phyloP scores from a whole-genome alignment of 92 coral and sea anemone genomes.

The Paramuricea clavata region DNA sequence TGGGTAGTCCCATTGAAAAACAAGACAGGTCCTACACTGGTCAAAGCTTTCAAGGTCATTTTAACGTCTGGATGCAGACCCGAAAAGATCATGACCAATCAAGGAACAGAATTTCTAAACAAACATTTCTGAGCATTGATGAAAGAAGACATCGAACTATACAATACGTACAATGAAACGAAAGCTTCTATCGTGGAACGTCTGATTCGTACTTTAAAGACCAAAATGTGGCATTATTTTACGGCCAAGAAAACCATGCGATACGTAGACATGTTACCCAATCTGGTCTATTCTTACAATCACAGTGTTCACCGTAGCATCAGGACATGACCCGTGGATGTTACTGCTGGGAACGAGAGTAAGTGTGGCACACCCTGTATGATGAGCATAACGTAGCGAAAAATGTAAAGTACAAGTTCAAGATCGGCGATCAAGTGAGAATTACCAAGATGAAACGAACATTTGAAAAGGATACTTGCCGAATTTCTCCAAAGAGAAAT shows the following conservation, averaged over 20 bases:
- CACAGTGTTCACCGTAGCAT: constrained; percentile 50
- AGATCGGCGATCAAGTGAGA: constrained; percentile 12
- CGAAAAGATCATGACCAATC: no score
- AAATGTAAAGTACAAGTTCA: background rate
- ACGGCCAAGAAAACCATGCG: constrained; percentile 30
- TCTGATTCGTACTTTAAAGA: constrained; percentile 28
- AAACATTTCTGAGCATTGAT: background rate
- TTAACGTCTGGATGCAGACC: no score
- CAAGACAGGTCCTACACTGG: background rate
- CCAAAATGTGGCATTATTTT: constrained; percentile 43
- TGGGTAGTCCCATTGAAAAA: constrained; percentile 28
- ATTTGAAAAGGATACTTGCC: background rate
- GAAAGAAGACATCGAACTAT: background rate
- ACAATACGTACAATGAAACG: constrained; percentile 39
- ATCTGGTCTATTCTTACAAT: constrained; percentile 44
- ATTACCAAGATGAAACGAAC: background rate
- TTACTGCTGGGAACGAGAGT: constrained; percentile 43
- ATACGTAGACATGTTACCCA: constrained; percentile 49
- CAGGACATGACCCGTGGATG: constrained; percentile 45
- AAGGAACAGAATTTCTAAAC: constrained; percentile 37
- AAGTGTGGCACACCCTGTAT: constrained; percentile 13
- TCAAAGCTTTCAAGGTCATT: background rate
- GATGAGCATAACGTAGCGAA: background rate
- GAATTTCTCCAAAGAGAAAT: background rate
- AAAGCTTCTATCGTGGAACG: constrained; percentile 47